These are phyloP conservation scores for Tribolium castaneum DNA, from an alignment of 1,140 invertebrate genomes.

Conservation along the genomic window DNA sequence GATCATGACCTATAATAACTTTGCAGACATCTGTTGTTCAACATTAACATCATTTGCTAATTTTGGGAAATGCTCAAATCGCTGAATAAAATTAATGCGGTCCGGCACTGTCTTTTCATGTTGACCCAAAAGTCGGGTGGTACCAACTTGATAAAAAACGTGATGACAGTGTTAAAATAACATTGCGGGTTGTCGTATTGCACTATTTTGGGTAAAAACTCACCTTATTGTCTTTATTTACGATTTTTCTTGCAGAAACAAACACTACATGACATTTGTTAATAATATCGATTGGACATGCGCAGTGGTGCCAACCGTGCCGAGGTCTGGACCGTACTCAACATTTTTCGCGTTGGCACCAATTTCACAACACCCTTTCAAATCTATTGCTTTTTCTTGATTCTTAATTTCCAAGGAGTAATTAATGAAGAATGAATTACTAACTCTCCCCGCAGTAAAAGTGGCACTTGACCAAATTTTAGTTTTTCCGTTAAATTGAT, in stretches of 20 bases:
- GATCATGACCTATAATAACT: slow-evolving; percentile 48
- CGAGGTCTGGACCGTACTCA: slow-evolving; percentile 42
- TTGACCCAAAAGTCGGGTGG: background rate
- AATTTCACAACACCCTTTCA: background rate
- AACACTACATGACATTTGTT: slow-evolving; percentile 51
- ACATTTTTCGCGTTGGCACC: slow-evolving; percentile 19
- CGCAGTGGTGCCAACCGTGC: slow-evolving; percentile 18
- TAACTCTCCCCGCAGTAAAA: too few relatives aligned
- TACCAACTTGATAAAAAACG: slow-evolving; percentile 18
- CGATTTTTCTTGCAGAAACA: slow-evolving; percentile 39
- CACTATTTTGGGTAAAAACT: slow-evolving; percentile 20
- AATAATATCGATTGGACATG: slow-evolving; percentile 46
- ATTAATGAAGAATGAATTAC: too few relatives aligned
- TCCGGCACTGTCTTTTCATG: slow-evolving; percentile 30
- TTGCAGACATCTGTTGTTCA: background rate
- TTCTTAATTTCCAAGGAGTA: too few relatives aligned
- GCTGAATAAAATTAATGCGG: background rate
- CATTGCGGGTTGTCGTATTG: background rate
- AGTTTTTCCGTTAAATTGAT: too few relatives aligned
- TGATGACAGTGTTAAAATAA: background rate
- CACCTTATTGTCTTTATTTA: slow-evolving; percentile 46
- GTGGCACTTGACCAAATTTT: too few relatives aligned
- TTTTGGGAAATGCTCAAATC: too few relatives aligned
- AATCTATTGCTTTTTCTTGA: too few relatives aligned
- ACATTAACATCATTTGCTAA: background rate